phyloP scores from a whole-genome alignment of 2,888 invertebrate genomes.

The Epicampocera succincta region DNA sequence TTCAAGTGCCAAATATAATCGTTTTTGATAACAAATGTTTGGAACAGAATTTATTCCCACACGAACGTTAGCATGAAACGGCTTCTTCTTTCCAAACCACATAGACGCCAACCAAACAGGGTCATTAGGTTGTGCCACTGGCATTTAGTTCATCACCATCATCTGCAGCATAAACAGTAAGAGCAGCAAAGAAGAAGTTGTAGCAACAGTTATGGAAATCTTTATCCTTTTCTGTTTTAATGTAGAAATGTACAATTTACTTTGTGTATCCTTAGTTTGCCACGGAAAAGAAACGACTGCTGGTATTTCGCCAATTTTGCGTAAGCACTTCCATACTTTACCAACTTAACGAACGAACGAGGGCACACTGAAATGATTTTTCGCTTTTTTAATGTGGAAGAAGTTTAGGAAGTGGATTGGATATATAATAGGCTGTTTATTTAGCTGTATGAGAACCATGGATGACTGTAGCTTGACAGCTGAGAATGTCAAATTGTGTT shows the following conservation, averaged over 20 bases:
- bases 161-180: constrained; percentile 5
- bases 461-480: too few species aligned
- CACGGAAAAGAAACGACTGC: constrained; percentile 35
- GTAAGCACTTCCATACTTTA: constrained; percentile 10
- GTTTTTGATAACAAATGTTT: constrained; percentile 64
- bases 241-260: constrained; percentile 11
- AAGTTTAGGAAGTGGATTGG: too few species aligned
- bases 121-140: constrained; percentile 64
- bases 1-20: constrained; percentile 61
- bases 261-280: constrained; percentile 45
- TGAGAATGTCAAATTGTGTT: too few species aligned
- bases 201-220: neutral
- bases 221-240: neutral
- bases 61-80: constrained; percentile 31
- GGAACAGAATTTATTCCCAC: constrained; percentile 55
- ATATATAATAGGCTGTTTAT: too few species aligned
- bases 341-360: neutral
- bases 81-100: constrained; percentile 35
- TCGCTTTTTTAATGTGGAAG: neutral
- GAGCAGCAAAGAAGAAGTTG: constrained; percentile 5
- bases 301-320: constrained; percentile 63
- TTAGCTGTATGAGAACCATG: too few species aligned
- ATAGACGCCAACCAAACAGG: constrained; percentile 51
- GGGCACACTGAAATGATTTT: neutral
- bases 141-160: constrained; percentile 63